Evolutionary conservation across 2,888 invertebrate genomes (phyloP), one percentile per base, ranked within the genome.

Genomic region (Melieria crassipennis): DNA sequence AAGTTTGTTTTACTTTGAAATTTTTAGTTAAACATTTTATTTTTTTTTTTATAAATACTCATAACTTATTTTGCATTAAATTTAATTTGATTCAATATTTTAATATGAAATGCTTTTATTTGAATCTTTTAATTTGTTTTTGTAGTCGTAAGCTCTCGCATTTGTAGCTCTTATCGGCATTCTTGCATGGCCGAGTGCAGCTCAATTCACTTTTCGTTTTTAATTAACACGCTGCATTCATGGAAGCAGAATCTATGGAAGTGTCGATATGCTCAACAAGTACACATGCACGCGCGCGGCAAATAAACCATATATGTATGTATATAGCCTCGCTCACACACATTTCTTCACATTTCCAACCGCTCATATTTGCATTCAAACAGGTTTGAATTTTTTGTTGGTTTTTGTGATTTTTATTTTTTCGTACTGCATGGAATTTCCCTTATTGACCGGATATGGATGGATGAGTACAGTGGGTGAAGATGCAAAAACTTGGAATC

Each of bases 381-480:
- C 73, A 68, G 73, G 73, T 71, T 73, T 65, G 50, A 2, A 13
- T 43, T 9, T 69, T 67, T 61, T 70, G 42, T 64, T 70, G 66
- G n/a, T 16, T 72, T 68, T 47, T 52, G 58, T 69, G 9, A 55
- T 60, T 61, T 61, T 65, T 58, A 50, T 45, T 30, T 11, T 4
- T 65, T 46, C 45, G n/a, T 46, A 50, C 45, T 30, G 7, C 11
- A 13, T 43, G 60, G 10, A 48, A 67, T 71, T 69, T 72, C 64
- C 63, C 65, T 67, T 50, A 71, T 30, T 73, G 61, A 73, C 71
- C 75, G 75, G 71, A 75, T 69, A 57, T 73, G 50, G 10, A 52
- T 52, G 52, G 13, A 46, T 57, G 11, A 48, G 48, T 43, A 60
- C 67, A 45, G 50, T 52, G 45, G 48, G 48, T 65, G 13, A 56